These are phyloP conservation scores for Etheostoma cragini DNA, from an alignment of 2,113 vertebrate species.

Conservation along the genomic window DNA sequence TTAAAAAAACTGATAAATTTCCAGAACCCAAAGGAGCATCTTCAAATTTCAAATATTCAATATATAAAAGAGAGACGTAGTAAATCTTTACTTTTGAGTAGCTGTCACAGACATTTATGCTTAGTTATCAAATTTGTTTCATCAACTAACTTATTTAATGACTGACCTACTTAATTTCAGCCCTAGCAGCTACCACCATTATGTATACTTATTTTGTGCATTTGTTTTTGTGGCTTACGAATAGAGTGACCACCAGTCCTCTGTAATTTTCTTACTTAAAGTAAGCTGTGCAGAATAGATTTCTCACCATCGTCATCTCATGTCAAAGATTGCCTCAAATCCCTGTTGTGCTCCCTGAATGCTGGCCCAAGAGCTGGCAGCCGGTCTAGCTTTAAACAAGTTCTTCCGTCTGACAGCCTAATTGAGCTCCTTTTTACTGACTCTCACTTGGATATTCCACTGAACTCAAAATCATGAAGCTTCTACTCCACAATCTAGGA, in stretches of 20 bases:
- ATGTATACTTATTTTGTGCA: neutral
- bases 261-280: neutral
- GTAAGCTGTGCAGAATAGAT: neutral
- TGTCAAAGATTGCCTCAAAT: constrained; percentile 11
- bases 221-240: neutral
- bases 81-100: neutral
- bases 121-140: neutral
- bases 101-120: neutral
- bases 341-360: constrained; percentile 8
- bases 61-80: neutral
- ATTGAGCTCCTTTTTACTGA: constrained; percentile 38
- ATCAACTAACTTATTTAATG: neutral
- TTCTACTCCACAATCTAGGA: neutral
- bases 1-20: neutral
- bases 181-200: neutral
- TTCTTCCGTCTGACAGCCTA: constrained; percentile 23
- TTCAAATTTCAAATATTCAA: neutral
- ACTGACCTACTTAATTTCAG: neutral
- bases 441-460: constrained; percentile 11
- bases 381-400: constrained; percentile 33
- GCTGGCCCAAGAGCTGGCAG: constrained; percentile 14
- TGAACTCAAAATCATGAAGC: constrained; percentile 24
- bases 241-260: neutral
- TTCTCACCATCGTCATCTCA: constrained; percentile 2
- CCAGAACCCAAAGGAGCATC: neutral